Evolutionary conservation across 2,797 vertebrate species (phyloP).

Genomic region (Vireo griseus): DNA sequence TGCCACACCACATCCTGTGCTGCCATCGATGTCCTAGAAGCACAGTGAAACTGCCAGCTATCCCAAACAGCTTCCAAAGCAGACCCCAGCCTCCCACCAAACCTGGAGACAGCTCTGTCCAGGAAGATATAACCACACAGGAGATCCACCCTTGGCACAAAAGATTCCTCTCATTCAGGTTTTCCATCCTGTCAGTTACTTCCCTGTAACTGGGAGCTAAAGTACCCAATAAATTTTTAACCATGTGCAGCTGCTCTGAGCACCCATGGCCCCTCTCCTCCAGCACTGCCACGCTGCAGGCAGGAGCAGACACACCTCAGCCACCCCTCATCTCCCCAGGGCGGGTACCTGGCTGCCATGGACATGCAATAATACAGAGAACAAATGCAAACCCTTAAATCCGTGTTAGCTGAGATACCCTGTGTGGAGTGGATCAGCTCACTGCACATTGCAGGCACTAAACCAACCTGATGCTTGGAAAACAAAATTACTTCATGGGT

Average conservation of each 20-base stretch:
- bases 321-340: background rate
- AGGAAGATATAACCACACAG: background rate
- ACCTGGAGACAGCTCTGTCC: background rate
- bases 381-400: background rate
- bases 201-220: background rate
- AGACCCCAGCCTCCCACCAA: background rate
- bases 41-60: background rate
- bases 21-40: background rate
- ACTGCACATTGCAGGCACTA: background rate
- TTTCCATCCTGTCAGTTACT: background rate
- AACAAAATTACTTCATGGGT: background rate
- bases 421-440: background rate
- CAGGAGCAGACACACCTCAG: background rate
- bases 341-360: background rate
- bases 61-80: background rate
- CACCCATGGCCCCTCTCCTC: background rate
- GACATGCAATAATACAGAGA: background rate
- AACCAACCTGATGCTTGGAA: background rate
- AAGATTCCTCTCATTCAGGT: background rate
- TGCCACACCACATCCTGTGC: background rate
- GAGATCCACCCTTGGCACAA: background rate
- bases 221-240: background rate
- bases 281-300: background rate
- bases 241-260: background rate
- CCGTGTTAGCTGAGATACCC: accelerated